phyloP scores from a whole-genome alignment of 1,140 invertebrate species.

The Aculops lycopersici region DNA sequence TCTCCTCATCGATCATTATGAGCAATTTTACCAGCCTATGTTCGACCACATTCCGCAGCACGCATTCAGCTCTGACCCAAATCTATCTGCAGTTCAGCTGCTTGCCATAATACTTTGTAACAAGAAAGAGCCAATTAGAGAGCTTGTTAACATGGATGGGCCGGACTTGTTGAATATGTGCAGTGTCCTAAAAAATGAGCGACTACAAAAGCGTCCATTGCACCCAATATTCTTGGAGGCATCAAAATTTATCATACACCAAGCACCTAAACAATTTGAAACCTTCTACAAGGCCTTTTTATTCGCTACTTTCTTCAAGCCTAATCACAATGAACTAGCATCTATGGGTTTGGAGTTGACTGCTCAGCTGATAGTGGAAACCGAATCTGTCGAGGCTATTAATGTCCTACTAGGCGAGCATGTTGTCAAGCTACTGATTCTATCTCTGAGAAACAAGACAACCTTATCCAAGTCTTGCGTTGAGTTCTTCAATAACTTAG shows the following conservation, averaged over 20 bases:
- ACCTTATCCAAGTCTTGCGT: not conserved
- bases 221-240: not conserved
- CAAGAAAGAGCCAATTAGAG: not conserved
- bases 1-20: not conserved
- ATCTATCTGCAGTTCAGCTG: not conserved
- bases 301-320: not conserved
- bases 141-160: not conserved
- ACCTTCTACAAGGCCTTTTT: not conserved
- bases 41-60: not conserved
- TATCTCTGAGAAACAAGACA: not conserved
- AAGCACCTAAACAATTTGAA: not conserved
- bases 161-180: too few species aligned
- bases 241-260: not conserved
- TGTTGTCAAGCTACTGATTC: not conserved
- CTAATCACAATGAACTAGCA: not conserved
- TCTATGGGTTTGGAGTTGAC: not conserved
- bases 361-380: not conserved
- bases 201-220: not conserved
- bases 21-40: not conserved
- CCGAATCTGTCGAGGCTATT: not conserved
- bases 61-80: not conserved
- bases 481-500: not conserved
- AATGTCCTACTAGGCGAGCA: not conserved
- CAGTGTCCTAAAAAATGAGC: too few species aligned
- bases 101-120: not conserved